phyloP scores from a whole-genome alignment of 2,888 invertebrate genomes.

The Drosophila falleni region DNA sequence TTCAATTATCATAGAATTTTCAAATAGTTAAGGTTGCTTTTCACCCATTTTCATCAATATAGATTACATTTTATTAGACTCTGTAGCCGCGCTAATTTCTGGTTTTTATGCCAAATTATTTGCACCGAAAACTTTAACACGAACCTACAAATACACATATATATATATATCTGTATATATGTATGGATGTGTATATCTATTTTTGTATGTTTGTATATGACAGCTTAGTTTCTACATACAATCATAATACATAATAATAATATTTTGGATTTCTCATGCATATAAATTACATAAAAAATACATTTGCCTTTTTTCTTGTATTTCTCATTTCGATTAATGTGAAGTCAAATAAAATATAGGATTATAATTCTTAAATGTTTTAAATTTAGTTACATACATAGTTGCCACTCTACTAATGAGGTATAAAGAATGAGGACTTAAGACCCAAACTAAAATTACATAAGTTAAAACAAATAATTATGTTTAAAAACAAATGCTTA shows the following conservation, averaged over 20 bases:
- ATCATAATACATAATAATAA: constrained; percentile 38
- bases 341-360: constrained; percentile 43
- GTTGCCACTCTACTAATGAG: constrained; percentile 72
- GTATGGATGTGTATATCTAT: constrained; percentile 10
- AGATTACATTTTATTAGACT: constrained; percentile 67
- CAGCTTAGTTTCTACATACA: constrained; percentile 58
- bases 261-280: constrained; percentile 22
- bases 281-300: constrained; percentile 77
- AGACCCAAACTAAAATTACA: constrained; percentile 63
- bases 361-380: constrained; percentile 3
- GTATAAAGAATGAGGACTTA: constrained; percentile 73
- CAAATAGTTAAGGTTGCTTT: constrained; percentile 74
- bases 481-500: constrained; percentile 56
- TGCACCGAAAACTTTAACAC: constrained; percentile 64
- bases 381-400: constrained; percentile 51
- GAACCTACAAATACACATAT: constrained; percentile 36
- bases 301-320: constrained; percentile 52
- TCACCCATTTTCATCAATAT: constrained; percentile 32
- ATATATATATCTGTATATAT: constrained; percentile 15
- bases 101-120: constrained; percentile 55
- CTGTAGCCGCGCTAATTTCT: constrained; percentile 63
- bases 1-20: constrained; percentile 34
- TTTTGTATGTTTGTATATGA: constrained; percentile 27
- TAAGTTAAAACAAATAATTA: constrained; percentile 43
- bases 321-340: constrained; percentile 28